Conservation (phyloP, 2,113 vertebrate genomes). For the Proteles cristata region DNA sequence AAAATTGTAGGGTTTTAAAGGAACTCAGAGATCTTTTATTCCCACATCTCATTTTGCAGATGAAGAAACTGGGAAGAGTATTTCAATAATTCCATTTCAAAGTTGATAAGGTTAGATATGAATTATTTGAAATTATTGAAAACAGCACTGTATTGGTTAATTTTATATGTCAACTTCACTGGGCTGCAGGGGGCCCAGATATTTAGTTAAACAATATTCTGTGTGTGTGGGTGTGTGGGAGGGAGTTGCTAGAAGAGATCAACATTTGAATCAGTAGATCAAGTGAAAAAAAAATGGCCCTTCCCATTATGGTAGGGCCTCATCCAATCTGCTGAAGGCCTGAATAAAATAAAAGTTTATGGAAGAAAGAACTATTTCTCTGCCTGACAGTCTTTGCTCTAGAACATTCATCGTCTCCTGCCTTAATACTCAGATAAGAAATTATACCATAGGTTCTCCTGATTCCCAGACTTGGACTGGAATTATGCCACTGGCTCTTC, state of each 20-base stretch:
- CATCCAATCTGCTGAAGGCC: background rate
- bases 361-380: background rate
- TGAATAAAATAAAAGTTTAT: background rate
- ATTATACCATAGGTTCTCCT: background rate
- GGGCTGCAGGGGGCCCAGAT: background rate
- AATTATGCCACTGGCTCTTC: background rate
- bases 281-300: background rate
- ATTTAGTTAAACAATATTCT: no score
- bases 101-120: background rate
- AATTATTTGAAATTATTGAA: background rate
- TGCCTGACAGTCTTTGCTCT: background rate
- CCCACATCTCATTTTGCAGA: background rate
- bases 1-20: background rate
- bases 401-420: background rate
- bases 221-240: background rate
- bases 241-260: background rate
- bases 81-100: background rate
- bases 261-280: background rate
- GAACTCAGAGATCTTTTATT: background rate
- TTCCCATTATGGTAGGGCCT: background rate
- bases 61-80: background rate
- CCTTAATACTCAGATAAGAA: background rate
- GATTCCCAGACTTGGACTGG: background rate
- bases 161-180: accelerated
- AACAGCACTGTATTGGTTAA: background rate